Evolutionary conservation across 2,888 invertebrate genomes (phyloP).

Genomic region (Bugula neritina): DNA sequence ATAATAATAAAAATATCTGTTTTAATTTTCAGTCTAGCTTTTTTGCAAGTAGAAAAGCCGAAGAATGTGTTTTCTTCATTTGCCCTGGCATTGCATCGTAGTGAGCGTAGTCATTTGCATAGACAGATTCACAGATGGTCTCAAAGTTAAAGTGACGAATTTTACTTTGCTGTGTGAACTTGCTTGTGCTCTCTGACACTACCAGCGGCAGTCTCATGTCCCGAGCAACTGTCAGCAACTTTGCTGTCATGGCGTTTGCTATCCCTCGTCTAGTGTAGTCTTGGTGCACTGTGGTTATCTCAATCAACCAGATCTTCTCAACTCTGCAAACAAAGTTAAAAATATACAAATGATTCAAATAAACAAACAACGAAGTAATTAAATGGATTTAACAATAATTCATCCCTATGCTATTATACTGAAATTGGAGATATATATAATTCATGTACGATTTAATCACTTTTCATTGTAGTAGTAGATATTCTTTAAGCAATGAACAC

Average conservation of each 20-base stretch:
- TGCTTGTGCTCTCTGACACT: neutral
- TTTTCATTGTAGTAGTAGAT: too few species aligned
- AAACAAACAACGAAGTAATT: too few species aligned
- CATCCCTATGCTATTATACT: too few species aligned
- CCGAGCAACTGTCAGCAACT: constrained; percentile 4
- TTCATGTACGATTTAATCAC: too few species aligned
- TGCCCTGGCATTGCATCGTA: neutral
- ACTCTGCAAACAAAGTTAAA: constrained; percentile 7
- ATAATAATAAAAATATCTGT: neutral
- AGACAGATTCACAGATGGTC: neutral
- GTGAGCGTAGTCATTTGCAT: neutral
- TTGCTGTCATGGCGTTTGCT: constrained; percentile 13
- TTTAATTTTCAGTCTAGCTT: neutral
- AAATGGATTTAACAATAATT: too few species aligned
- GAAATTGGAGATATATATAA: too few species aligned
- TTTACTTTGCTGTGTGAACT: neutral
- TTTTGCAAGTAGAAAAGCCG: neutral
- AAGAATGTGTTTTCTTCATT: neutral
- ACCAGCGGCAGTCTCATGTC: neutral
- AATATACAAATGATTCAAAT: neutral
- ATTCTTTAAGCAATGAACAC: too few species aligned
- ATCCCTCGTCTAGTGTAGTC: neutral
- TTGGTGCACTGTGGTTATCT: neutral
- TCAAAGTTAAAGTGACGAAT: constrained; percentile 2
- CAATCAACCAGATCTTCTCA: neutral